Base-by-base conservation (phyloP, 2,113 vertebrate genomes). In the Sceloporus undulatus region DNA sequence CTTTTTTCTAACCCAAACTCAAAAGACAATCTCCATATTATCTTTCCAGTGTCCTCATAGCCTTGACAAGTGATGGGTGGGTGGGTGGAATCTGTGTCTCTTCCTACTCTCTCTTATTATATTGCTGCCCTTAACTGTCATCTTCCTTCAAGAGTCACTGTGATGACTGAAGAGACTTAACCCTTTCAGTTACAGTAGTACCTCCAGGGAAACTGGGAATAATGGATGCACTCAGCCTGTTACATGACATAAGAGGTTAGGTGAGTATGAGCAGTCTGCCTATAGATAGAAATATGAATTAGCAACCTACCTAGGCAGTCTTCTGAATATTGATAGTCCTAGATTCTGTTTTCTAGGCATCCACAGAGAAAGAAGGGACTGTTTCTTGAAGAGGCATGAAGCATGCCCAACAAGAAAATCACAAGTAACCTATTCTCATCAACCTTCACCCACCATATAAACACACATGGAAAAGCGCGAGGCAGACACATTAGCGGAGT, bases 401-500 rank as follows among this genome's bases (percentile, higher is more conserved):
- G 48, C 7, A 23, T 40, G 27, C 19, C 29, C 14, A 34, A 19
- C 10, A 21, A 42, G 9, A 40, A 71, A 23, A 23, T 1, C 52
- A 52, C 1, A 18, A 78, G 5, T 38, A 84, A 27, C 29, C 42
- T 11, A 74, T 65, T 3, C 54, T 13, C 9, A 14, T 73, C 74
- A 0, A 5, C 79, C 86, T 29, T 68, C 74, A 48, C 21, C 16
- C 56, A 23, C 68, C 66, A 68, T 21, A 68, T 3, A 70, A 1
- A 70, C 66, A 62, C 29, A n/a, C 70, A 16, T 85, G 11, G 8
- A 79, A 85, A 85, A 89, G 59, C 62, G 78, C 6, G 25, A 52
- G 83, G 73, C 79, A 87, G 91, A 87, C 42, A 42, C 93, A 38
- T 91, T 90, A 82, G 65, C 3, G 0, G 76, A 74, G 79, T 74